phyloP scores from a whole-genome alignment of 2,113 vertebrate genomes.

The Alexandromys fortis region DNA sequence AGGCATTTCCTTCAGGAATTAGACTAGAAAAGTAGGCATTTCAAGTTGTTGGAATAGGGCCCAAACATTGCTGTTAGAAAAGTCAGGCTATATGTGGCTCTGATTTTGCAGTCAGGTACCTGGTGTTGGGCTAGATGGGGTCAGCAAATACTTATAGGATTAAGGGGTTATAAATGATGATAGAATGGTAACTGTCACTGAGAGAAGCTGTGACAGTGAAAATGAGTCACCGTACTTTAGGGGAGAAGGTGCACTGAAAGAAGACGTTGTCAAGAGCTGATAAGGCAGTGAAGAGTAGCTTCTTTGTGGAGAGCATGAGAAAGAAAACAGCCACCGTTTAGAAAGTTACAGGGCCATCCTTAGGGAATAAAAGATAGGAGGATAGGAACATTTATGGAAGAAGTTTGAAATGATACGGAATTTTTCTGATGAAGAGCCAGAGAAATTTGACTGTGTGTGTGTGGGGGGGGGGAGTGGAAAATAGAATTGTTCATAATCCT shows the following conservation, averaged over 20 bases:
- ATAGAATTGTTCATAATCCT: not conserved
- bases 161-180: not conserved
- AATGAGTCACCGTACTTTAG: not conserved
- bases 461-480: not conserved
- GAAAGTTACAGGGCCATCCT: not conserved
- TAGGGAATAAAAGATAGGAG: not conserved
- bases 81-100: not conserved
- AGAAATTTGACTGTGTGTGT: not conserved
- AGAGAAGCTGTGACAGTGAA: not conserved
- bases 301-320: not conserved
- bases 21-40: conserved; percentile 28
- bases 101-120: not conserved
- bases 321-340: not conserved
- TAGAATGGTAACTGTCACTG: not conserved
- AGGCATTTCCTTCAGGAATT: not conserved
- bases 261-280: not conserved
- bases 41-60: not conserved
- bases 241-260: not conserved
- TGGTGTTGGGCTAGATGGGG: not conserved
- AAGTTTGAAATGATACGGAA: not conserved
- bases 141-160: not conserved
- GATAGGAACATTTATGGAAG: not conserved
- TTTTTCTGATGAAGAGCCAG: conserved; percentile 8
- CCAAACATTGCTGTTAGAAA: not conserved
- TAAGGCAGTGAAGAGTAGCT: not conserved